A percentile compares a stretch with the other conserved stretches of the same genome.
These are phyloP conservation scores for Drosophila formosana DNA, from an alignment of 2,888 invertebrate species.

Conservation along the genomic window DNA sequence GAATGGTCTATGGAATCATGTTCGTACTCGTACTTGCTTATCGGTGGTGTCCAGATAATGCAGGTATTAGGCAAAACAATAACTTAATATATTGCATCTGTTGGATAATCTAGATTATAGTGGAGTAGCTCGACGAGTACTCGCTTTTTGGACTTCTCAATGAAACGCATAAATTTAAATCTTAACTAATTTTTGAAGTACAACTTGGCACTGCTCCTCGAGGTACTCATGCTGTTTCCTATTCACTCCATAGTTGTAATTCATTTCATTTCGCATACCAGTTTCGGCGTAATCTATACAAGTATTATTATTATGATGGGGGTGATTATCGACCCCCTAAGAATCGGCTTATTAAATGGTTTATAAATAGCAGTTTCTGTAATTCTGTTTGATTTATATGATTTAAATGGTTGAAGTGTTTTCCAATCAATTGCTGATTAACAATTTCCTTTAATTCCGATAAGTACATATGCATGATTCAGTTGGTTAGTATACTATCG, in stretches of 20 bases:
- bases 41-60: slow-evolving; percentile 41
- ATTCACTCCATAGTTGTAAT: slow-evolving; percentile 6
- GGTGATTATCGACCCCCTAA: slow-evolving; percentile 4
- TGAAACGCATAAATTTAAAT: slow-evolving; percentile 52
- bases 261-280: slow-evolving; percentile 17
- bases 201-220: slow-evolving; percentile 10
- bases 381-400: slow-evolving; percentile 6
- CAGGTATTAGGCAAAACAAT: slow-evolving; percentile 28
- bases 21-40: slow-evolving; percentile 26
- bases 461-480: not conserved
- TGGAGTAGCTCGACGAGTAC: not conserved
- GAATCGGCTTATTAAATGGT: not conserved
- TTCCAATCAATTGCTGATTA: slow-evolving; percentile 1
- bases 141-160: slow-evolving; percentile 8
- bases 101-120: slow-evolving; percentile 10
- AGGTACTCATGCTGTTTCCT: not conserved
- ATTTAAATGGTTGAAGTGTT: not conserved
- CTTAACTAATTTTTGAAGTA: slow-evolving; percentile 6
- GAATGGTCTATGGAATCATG: not conserved
- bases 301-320: slow-evolving; percentile 8
- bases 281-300: slow-evolving; percentile 10
- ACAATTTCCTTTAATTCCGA: not conserved
- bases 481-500: not conserved
- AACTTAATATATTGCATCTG: slow-evolving; percentile 58
- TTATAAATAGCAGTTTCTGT: slow-evolving; percentile 1